Percentiles rank a stretch among this genome's conserved stretches.
Conservation (phyloP, 2,888 invertebrate species). For the Lepidonotus clava region DNA sequence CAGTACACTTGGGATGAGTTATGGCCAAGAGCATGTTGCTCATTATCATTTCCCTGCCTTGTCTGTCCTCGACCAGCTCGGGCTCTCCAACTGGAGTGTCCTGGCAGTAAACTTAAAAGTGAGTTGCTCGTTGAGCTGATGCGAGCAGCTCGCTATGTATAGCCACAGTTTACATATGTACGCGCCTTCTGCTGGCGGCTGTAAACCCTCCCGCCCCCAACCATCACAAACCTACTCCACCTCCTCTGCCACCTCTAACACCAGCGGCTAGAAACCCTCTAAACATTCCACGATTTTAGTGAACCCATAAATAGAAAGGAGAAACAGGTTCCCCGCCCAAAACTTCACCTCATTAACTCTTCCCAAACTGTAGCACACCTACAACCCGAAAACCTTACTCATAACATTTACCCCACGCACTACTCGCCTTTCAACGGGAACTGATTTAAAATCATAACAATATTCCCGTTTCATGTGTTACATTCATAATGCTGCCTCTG, state of each 20-base stretch:
- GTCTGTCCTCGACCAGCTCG: conserved; percentile 39
- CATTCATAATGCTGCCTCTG: too few species aligned
- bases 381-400: too few species aligned
- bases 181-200: background rate
- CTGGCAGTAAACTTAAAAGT: conserved; percentile 46
- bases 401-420: too few species aligned
- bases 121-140: conserved; percentile 37
- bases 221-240: background rate
- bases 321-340: conserved; percentile 11
- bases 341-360: too few species aligned
- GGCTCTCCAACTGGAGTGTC: conserved; percentile 28
- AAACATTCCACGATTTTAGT: conserved; percentile 31
- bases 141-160: conserved; percentile 38
- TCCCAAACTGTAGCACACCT: too few species aligned
- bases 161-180: conserved; percentile 52
- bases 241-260: background rate
- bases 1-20: conserved; percentile 42
- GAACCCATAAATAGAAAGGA: conserved; percentile 40
- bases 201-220: background rate
- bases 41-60: conserved; percentile 42
- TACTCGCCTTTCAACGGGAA: too few species aligned
- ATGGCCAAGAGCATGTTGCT: conserved; percentile 29
- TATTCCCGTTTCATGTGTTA: too few species aligned
- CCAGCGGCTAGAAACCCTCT: background rate
- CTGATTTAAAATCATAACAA: too few species aligned